A percentile compares a stretch with the other conserved stretches of the same genome.
Conservation (phyloP, 2,797 vertebrate species). For the Hippocampus kuda region DNA sequence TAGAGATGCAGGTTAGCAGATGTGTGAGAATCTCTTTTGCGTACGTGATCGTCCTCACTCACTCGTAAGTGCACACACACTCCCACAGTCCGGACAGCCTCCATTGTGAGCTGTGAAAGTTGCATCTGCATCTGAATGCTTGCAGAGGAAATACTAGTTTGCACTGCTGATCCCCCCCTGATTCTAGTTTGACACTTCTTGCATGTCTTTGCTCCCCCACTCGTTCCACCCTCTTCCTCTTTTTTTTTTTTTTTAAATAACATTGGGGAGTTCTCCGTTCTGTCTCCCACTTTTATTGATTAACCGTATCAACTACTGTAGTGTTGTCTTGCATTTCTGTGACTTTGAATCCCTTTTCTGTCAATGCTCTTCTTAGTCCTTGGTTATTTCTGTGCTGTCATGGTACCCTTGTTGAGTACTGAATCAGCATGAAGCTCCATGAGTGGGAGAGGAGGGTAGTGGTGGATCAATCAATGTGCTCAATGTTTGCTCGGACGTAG, state of each 20-base stretch:
- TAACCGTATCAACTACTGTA: conserved; percentile 3
- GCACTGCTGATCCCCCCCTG: conserved; percentile 43
- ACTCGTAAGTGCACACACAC: conserved; percentile 11
- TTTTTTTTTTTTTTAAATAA: conserved; percentile 1
- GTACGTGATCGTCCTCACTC: conserved; percentile 12
- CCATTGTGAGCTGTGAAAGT: conserved; percentile 53
- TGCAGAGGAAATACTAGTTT: conserved; percentile 55
- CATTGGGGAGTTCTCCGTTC: background rate
- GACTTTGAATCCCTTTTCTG: conserved; percentile 18
- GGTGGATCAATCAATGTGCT: conserved; percentile 46
- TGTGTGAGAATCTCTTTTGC: conserved; percentile 52
- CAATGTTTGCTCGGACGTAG: conserved; percentile 28
- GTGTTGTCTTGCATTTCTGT: conserved; percentile 13
- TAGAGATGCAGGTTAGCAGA: conserved; percentile 55
- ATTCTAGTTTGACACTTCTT: conserved; percentile 41
- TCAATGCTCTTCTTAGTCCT: conserved; percentile 18
- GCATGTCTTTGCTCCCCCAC: conserved; percentile 34
- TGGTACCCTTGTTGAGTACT: conserved; percentile 33
- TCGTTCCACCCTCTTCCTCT: conserved; percentile 26
- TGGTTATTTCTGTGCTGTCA: conserved; percentile 17
- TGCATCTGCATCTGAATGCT: conserved; percentile 67
- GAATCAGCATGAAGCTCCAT: conserved; percentile 48
- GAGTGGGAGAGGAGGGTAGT: conserved; percentile 22
- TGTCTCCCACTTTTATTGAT: conserved; percentile 9
- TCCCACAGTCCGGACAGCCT: conserved; percentile 35